phyloP scores from a whole-genome alignment of 2,113 vertebrate genomes.

The Marmota monax region DNA sequence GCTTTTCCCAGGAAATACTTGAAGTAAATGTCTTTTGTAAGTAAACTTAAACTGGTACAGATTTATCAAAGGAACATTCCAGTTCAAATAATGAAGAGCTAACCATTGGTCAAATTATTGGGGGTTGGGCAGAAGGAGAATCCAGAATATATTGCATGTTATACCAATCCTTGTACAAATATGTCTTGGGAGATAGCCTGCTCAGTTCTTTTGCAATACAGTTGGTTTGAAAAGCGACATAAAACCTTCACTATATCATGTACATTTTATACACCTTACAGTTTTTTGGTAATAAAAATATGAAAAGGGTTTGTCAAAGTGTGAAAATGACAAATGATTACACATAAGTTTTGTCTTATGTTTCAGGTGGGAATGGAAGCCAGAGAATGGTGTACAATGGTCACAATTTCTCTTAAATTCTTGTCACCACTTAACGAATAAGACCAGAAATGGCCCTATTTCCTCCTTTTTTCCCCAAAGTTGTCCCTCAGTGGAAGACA shows the following conservation, averaged over 20 bases:
- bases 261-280: conserved; percentile 66
- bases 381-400: conserved; percentile 2
- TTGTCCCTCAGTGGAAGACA: neutral
- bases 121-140: neutral
- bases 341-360: conserved; percentile 68
- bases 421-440: conserved; percentile 61
- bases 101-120: conserved; percentile 43
- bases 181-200: conserved; percentile 53
- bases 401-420: conserved; percentile 61
- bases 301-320: conserved; percentile 65
- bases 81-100: conserved; percentile 67
- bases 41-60: conserved; percentile 62
- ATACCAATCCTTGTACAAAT: neutral
- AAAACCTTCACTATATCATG: conserved; percentile 65
- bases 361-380: conserved; percentile 59
- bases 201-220: conserved; percentile 58
- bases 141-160: conserved; percentile 48
- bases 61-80: conserved; percentile 75
- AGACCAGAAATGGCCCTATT: conserved; percentile 51
- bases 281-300: conserved; percentile 76
- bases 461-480: neutral
- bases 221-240: conserved; percentile 46
- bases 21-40: conserved; percentile 55
- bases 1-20: conserved; percentile 63
- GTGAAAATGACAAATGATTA: conserved; percentile 71